These are phyloP conservation scores for Malthinus seriepunctatus DNA, from an alignment of 2,888 invertebrate genomes.

Conservation along the genomic window DNA sequence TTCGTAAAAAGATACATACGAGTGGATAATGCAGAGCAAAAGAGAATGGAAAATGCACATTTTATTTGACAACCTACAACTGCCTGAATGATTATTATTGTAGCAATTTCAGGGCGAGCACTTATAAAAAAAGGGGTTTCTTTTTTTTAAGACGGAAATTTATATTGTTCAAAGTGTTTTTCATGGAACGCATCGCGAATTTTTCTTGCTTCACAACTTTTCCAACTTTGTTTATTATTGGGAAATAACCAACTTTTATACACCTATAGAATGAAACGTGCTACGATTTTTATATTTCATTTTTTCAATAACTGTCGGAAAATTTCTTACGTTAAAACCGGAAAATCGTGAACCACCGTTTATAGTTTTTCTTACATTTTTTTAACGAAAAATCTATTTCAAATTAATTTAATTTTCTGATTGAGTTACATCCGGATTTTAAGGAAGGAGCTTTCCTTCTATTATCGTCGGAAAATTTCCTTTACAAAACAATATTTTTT, in stretches of 20 bases:
- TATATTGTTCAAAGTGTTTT: neutral
- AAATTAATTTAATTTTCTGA: too few relatives aligned
- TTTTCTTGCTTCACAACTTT: conserved; percentile 4
- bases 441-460: too few relatives aligned
- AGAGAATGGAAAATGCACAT: conserved; percentile 5
- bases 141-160: neutral
- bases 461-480: too few relatives aligned
- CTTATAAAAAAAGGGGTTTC: neutral
- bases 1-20: neutral
- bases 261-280: conserved; percentile 1
- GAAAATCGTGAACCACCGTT: too few relatives aligned
- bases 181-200: neutral
- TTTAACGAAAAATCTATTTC: too few relatives aligned
- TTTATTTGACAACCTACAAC: conserved; percentile 5
- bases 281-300: conserved; percentile 1
- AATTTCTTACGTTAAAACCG: too few relatives aligned
- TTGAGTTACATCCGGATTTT: too few relatives aligned
- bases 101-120: neutral
- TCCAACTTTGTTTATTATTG: conserved; percentile 5
- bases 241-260: conserved; percentile 4
- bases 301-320: neutral
- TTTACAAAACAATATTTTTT: too few relatives aligned
- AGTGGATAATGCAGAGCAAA: conserved; percentile 1
- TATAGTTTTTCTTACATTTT: too few relatives aligned
- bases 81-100: conserved; percentile 4